These are phyloP conservation scores for Mus pahari DNA, from an alignment of 2,113 vertebrate species.

Conservation along the genomic window DNA sequence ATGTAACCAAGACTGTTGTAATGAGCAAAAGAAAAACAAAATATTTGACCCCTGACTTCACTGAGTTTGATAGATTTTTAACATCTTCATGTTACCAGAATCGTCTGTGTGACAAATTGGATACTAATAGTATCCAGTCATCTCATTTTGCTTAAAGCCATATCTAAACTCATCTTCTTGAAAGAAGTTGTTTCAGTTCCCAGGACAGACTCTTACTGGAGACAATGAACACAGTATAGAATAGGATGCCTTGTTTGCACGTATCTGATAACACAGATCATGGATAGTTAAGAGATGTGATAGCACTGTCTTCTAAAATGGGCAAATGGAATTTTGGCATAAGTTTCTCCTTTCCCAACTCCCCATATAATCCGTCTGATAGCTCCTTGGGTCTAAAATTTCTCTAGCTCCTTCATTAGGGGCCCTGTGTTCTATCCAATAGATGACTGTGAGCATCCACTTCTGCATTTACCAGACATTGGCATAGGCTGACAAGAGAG, in stretches of 20 bases:
- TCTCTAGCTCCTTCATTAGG: too few species aligned
- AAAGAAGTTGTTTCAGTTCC: neutral
- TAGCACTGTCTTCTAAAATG: neutral
- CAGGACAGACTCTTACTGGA: neutral
- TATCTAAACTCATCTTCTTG: neutral
- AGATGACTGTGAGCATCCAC: too few species aligned
- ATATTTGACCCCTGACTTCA: neutral
- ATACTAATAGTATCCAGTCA: neutral
- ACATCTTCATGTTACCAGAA: neutral
- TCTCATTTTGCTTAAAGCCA: neutral
- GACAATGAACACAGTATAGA: too few species aligned
- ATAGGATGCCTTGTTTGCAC: neutral
- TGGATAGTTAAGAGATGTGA: neutral
- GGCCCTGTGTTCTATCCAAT: too few species aligned
- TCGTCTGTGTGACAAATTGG: neutral
- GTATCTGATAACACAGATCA: neutral
- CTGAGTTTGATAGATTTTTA: neutral
- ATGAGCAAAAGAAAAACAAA: neutral
- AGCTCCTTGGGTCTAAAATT: too few species aligned
- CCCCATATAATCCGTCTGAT: neutral
- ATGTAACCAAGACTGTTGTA: neutral
- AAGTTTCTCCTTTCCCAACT: fast-evolving
- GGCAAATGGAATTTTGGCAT: neutral
- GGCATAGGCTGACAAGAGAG: too few species aligned
- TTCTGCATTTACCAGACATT: too few species aligned